Base-by-base conservation (phyloP, 2,888 invertebrate genomes). In the Octonoba sinensis region DNA sequence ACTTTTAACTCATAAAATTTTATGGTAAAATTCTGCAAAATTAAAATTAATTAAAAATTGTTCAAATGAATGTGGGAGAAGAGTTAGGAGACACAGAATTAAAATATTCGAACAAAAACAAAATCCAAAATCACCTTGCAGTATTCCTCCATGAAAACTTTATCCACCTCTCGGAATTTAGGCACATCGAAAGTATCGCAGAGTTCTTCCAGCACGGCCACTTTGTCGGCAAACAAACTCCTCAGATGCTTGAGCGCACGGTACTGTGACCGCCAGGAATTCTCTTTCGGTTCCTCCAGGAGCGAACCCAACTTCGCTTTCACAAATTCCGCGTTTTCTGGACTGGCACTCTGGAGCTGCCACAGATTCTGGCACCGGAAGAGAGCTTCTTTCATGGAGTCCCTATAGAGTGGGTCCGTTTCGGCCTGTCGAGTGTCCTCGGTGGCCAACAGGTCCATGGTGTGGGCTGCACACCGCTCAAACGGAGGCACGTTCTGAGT, bases 391-490 rank as follows among this genome's bases (percentile, higher is more conserved):
- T n/a, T 62, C 44, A 44, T 12, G 3, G 62, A 18, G 11, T 44
- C 62, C 3, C 18, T 44, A 11, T 62, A 62, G 11, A 62, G 44
- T 4, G 18, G 3, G 1, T 62, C 62, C 1, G 1, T n/a, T 18
- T 62, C 62, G 46, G 62, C 62, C 18, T 62, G 36, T 62, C 46
- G n/a, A 4, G 62, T 62, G 22, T 62, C 62, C 13, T 46, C 8
- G 2, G 62, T 36, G n/a, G 62, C 62, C 46, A 62, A 12, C n/a
- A 62, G 44, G 18, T 62, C n/a, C 62, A 62, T 62, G n/a, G 62
- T 62, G 18, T 62, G 62, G 2, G 20, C 62, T 12, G 44, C 18
- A 46, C 62, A 62, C n/a, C 62, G 27, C n/a, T 62, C 62, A 18
- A 44, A 46, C 36, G 62, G 62, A n/a, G 62, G 62, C 36, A 62